Evolutionary conservation across 2,888 invertebrate species (phyloP), one percentile per base, ranked within the genome.

Genomic region (Drosophila picticornis): DNA sequence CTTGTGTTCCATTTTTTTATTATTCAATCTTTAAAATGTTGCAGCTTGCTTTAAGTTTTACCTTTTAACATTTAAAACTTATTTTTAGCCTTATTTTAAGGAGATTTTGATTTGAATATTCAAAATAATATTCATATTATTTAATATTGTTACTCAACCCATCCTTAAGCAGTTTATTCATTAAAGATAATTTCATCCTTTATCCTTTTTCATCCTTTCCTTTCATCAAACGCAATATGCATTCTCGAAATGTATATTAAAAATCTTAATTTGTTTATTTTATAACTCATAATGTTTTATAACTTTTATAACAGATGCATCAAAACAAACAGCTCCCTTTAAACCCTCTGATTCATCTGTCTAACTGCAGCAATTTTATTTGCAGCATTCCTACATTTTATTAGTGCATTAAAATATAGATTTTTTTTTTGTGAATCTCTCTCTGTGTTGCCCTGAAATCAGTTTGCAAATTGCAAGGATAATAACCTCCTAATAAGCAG

Each of bases 391-490:
- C 53, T 46, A 53, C 55, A 74, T 75, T 63, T 61, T 22, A 57
- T 63, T 61, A 32, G 55, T 53, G 16, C 31, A 50, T 58, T 48
- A 22, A 43, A 13, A 43, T 43, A 22, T 11, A 1, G 22, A 1
- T 22, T 50, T 51, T 58, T n/a, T 50, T 60, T 58, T 48, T 55
- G 31, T 22, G 53, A 74, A 62, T 66, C 36, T 27, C 65, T 48
- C 19, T 29, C 36, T 53, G 43, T 52, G 25, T 65, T 65, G 66
- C 50, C 59, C 69, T 72, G 63, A 91, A 91, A 91, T 91, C 91
- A 90, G 91, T 88, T 91, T 85, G 80, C 80, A 88, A 91, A 91
- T 91, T 72, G 88, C 82, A 80, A 83, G 81, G 83, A 90, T 90
- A 90, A 90, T 91, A 90, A 90, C 88, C 90, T 77, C 73, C 81